Evolutionary conservation across 1,140 invertebrate species (phyloP).

Genomic region (Papilio dardanus): DNA sequence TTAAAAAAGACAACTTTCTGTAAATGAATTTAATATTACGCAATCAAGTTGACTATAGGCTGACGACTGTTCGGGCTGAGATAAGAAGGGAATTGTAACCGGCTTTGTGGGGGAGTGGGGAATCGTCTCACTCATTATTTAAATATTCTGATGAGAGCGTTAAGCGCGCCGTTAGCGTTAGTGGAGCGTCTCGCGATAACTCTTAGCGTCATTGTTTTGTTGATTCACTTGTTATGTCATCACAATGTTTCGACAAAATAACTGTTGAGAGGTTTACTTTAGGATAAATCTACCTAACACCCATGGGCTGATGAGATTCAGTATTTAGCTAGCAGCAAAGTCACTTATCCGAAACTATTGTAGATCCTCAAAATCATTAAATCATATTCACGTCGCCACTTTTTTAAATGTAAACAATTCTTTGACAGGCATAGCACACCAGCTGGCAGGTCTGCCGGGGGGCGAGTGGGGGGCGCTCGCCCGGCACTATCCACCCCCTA

Average conservation of each 20-base stretch:
- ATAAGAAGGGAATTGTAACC: constrained; percentile 71
- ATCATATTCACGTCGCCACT: not conserved
- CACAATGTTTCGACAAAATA: not conserved
- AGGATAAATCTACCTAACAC: not conserved
- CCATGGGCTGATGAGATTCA: not conserved
- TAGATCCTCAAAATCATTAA: no score
- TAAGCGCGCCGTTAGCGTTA: constrained; percentile 64
- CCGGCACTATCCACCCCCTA: constrained; percentile 82
- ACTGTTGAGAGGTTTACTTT: not conserved
- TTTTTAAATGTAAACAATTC: not conserved
- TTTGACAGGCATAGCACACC: constrained; percentile 85
- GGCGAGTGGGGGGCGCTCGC: constrained; percentile 85
- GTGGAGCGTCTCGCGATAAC: constrained; percentile 63
- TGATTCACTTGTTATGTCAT: constrained; percentile 61
- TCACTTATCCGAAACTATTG: not conserved
- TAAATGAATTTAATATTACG: not conserved
- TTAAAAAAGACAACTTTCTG: not conserved
- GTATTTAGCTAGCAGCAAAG: not conserved
- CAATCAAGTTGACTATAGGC: constrained; percentile 38
- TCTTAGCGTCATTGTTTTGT: constrained; percentile 66
- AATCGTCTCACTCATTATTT: constrained; percentile 68
- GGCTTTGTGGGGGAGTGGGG: constrained; percentile 54
- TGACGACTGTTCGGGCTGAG: constrained; percentile 67
- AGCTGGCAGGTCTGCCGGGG: constrained; percentile 84
- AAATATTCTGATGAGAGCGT: constrained; percentile 72